phyloP scores from a whole-genome alignment of 2,888 invertebrate species.

The Marasmarcha lunaedactyla region DNA sequence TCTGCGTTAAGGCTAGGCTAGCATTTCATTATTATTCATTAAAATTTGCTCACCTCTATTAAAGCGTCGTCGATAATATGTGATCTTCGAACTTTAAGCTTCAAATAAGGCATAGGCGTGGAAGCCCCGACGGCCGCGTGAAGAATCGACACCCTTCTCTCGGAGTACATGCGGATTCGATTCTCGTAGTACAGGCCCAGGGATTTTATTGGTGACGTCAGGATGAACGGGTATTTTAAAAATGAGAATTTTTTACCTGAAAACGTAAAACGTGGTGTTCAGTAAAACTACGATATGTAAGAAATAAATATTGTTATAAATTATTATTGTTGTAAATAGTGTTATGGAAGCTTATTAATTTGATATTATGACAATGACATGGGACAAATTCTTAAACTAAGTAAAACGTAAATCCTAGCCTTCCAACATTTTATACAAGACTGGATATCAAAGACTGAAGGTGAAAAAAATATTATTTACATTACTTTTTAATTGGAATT shows the following conservation, averaged over 20 bases:
- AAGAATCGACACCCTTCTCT: slow-evolving; percentile 86
- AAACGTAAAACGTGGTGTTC: slow-evolving; percentile 12
- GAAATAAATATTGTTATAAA: neutral
- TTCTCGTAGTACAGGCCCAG: slow-evolving; percentile 94
- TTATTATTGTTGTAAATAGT: no score
- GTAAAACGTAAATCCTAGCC: no score
- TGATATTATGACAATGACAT: no score
- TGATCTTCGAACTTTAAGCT: slow-evolving; percentile 84
- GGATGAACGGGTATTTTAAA: slow-evolving; percentile 89
- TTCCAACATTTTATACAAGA: no score
- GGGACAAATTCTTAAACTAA: no score
- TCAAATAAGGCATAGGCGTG: slow-evolving; percentile 85
- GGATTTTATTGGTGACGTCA: slow-evolving; percentile 92
- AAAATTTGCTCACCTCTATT: slow-evolving; percentile 82
- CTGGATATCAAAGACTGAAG: no score
- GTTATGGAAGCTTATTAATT: no score
- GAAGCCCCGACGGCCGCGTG: slow-evolving; percentile 87
- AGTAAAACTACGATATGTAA: slow-evolving; percentile 11
- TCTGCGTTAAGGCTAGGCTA: no score
- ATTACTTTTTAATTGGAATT: no score
- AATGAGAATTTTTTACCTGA: slow-evolving; percentile 83
- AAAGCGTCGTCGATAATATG: slow-evolving; percentile 93
- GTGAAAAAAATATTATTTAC: no score
- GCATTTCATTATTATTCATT: no score
- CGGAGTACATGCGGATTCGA: slow-evolving; percentile 94